Evolutionary conservation across 2,797 vertebrate species (phyloP).

Genomic region (Dendrocincla tyrannina): DNA sequence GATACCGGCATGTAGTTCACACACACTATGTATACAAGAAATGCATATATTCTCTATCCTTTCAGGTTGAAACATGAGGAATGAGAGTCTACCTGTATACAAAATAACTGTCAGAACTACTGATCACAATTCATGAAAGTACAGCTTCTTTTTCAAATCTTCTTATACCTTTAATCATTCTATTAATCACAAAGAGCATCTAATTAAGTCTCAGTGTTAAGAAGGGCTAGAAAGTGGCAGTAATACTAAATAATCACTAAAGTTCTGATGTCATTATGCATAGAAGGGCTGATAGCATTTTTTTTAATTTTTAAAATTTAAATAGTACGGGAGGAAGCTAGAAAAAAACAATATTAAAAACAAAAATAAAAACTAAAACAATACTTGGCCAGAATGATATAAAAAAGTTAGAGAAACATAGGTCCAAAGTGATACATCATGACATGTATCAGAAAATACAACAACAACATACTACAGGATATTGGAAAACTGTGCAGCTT

Average conservation of each 20-base stretch:
- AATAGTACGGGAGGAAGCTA: not conserved
- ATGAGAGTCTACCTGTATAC: not conserved
- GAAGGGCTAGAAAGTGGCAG: not conserved
- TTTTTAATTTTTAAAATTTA: not conserved
- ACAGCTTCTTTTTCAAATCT: not conserved
- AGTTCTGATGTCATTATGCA: not conserved
- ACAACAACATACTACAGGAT: not conserved
- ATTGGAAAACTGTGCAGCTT: not conserved
- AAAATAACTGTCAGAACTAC: not conserved
- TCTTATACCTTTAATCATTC: not conserved
- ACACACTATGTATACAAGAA: rapidly evolving
- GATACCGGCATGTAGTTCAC: not conserved
- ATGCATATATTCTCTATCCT: not conserved
- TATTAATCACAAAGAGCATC: not conserved
- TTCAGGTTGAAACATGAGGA: not conserved
- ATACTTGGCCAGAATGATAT: not conserved
- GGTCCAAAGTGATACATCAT: not conserved
- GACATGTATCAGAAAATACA: not conserved
- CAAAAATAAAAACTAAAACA: not conserved
- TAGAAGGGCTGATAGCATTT: not conserved
- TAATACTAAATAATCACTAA: not conserved
- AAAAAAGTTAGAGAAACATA: not conserved
- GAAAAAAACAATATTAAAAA: not conserved
- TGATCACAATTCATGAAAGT: not conserved
- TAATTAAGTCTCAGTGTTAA: not conserved